Evolutionary conservation across 2,113 vertebrate genomes (phyloP), one percentile per base, ranked within the genome.

Genomic region (Piprites chloris): DNA sequence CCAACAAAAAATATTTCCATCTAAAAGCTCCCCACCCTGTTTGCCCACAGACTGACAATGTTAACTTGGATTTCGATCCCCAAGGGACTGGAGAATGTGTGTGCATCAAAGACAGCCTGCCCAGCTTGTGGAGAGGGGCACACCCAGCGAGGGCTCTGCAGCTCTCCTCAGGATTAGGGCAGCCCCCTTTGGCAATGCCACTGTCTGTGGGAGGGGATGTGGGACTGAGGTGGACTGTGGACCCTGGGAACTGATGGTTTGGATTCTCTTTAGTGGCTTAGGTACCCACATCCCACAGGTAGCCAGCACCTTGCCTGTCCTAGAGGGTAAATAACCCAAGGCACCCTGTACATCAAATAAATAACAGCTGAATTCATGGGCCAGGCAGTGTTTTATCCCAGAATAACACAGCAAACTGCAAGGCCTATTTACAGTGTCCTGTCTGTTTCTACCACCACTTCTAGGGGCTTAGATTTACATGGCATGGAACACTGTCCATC

Each of bases 1-100:
- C 90, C 90, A 80, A 8, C 2, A 53, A 86, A 92, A 93, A 92
- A 49, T 32, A 83, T 61, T 73, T 83, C 83, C 62, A 80, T 69
- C 92, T 55, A 3, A 30, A 47, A 37, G 50, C n/a, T 92, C 79
- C 49, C 87, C 79, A 30, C 92, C 95, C 85, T 67, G 75, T 77
- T 93, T 87, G 72, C 79, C 76, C 82, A n/a, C 78, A 86, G 88
- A 41, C 27, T 62, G 90, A 71, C 71, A 53, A 33, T 2, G 72
- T 46, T 14, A 16, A 49, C 50, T 87, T 6, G 68, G 77, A 19
- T 94, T 46, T 46, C 3, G 19, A 42, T 83, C 7, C 75, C 67
- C 72, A 39, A 8, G 73, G 63, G 82, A 26, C 37, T n/a, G 42
- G 28, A 52, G 74, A 78, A 49, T 39, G 52, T 65, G 84, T 44